Evolutionary conservation across 2,113 vertebrate species (phyloP).

Genomic region (Tautogolabrus adspersus): DNA sequence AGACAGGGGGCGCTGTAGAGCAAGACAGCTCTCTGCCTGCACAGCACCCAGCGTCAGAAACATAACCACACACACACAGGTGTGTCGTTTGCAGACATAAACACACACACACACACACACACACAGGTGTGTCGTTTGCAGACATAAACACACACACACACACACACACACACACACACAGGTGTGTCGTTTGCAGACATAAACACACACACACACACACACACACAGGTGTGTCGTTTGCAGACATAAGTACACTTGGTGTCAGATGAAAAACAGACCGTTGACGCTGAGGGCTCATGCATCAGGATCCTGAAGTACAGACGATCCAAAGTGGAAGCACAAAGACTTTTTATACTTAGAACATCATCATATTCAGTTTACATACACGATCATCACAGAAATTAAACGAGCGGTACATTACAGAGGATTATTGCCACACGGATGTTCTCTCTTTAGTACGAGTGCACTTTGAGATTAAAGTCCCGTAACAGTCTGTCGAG

Average conservation of each 20-base stretch:
- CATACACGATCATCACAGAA: constrained; percentile 65
- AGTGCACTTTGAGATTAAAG: constrained; percentile 56
- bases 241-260: constrained; percentile 83
- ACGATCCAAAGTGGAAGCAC: constrained; percentile 78
- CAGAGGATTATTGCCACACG: constrained; percentile 78
- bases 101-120: too few species aligned
- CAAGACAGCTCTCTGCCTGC: constrained; percentile 2
- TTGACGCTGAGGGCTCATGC: constrained; percentile 75
- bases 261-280: constrained; percentile 57
- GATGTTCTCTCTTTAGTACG: constrained; percentile 55
- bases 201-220: too few species aligned
- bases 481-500: constrained; percentile 72
- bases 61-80: constrained; percentile 5
- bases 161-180: too few species aligned
- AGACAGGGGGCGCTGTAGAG: constrained; percentile 36
- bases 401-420: constrained; percentile 70
- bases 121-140: too few species aligned
- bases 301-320: constrained; percentile 70
- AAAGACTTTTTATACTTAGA: constrained; percentile 73
- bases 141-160: constrained; percentile 7
- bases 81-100: too few species aligned
- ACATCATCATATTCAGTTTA: constrained; percentile 66
- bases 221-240: too few species aligned
- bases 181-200: too few species aligned
- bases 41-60: constrained; percentile 1